A percentile compares a stretch with the other conserved stretches of the same genome.
Evolutionary conservation across 2,888 invertebrate species (phyloP).

Genomic region (Nowickia ferox): DNA sequence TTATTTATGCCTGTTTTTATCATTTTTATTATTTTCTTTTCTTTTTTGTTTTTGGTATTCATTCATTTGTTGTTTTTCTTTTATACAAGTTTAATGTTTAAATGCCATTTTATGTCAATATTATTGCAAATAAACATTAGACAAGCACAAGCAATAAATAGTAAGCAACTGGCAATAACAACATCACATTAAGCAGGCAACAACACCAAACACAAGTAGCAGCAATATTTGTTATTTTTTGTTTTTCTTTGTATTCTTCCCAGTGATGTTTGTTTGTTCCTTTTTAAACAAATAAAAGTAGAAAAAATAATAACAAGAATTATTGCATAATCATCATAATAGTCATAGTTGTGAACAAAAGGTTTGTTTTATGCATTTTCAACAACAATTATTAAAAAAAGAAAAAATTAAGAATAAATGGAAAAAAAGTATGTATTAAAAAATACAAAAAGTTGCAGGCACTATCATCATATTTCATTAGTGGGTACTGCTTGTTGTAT

Average conservation of each 20-base stretch:
- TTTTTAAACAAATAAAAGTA: conserved; percentile 39
- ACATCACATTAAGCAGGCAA: conserved; percentile 47
- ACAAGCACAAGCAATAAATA: conserved; percentile 64
- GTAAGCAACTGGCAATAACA: conserved; percentile 48
- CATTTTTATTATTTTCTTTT: conserved; percentile 41
- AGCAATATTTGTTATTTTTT: conserved; percentile 28
- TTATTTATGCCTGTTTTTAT: conserved; percentile 52
- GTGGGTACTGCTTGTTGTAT: conserved; percentile 46
- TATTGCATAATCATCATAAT: conserved; percentile 68
- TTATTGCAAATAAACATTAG: conserved; percentile 72
- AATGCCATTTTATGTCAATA: conserved; percentile 73
- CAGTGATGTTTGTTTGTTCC: conserved; percentile 29
- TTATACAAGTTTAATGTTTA: conserved; percentile 64
- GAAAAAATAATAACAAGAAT: conserved; percentile 28
- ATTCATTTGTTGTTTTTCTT: conserved; percentile 40
- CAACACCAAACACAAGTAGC: conserved; percentile 55
- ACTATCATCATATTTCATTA: conserved; percentile 50
- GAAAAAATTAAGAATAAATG: background rate
- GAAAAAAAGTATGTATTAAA: background rate
- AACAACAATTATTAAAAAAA: conserved; percentile 16
- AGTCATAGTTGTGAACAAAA: conserved; percentile 63
- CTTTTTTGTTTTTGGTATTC: conserved; percentile 22
- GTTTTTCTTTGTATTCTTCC: background rate
- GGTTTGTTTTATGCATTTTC: conserved; percentile 32
- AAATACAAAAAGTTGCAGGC: conserved; percentile 32